Base-by-base conservation (phyloP, 2,797 vertebrate species). In the Phoeniculus purpureus region DNA sequence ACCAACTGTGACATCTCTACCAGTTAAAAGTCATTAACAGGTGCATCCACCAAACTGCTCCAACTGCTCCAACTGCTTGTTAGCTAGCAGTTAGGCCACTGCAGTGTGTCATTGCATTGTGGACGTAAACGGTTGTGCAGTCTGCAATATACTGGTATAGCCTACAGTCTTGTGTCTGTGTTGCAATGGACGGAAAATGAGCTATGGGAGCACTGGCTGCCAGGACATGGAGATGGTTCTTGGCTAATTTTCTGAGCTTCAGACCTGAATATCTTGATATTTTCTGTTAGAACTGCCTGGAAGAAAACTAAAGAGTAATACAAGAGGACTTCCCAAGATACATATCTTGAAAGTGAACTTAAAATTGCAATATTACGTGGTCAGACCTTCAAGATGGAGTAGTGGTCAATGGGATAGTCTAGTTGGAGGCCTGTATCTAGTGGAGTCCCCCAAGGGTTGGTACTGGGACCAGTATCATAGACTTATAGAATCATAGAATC, bases 111-210 rank as follows among this genome's bases (percentile, higher is more conserved):
- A 47, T 3, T 47, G 5, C 9, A 51, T 91, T 6, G 25, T 58
- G 15, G 60, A 23, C 22, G 8, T 0, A 0, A 61, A 2, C 19
- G 66, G 3, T 47, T 54, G 43, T 2, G 2, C 60, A 66, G 2
- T 25, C 34, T 50, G 4, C 1, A 11, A 8, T 27, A 20, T 6
- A 11, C 6, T 58, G 25, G 15, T 9, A 4, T 12, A 43, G 4
- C 8, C 25, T 50, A 43, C 5, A 40, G 59, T 3, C 4, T 47
- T 50, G 15, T 51, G 20, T 67, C 21, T 66, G 4, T 43, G 12
- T 26, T 45, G 21, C 7, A 18, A 27, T 0, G n/a, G 31, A 68
- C 2, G 15, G 1, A 4, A 45, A 51, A 59, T 8, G 26, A 59
- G 7, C 6, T 1, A 0, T 29, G 7, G 29, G 66, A 73, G 21